Evolutionary conservation across 1,140 invertebrate genomes (phyloP).

Genomic region (Leptopilina boulardi): DNA sequence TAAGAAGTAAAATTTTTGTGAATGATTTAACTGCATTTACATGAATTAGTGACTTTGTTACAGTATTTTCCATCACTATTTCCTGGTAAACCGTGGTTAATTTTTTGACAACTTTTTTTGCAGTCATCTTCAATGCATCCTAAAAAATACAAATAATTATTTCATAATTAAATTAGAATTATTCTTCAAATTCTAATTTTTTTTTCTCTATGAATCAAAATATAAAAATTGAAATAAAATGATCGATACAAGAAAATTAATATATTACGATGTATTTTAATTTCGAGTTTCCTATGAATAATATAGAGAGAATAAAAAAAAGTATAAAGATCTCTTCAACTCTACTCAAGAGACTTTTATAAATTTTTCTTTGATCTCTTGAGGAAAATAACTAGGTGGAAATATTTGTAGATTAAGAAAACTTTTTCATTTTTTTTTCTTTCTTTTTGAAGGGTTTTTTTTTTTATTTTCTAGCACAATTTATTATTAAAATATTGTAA

Average conservation of each 20-base stretch:
- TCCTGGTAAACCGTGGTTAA: conserved; percentile 43
- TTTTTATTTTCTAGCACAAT: neutral
- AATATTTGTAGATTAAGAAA: neutral
- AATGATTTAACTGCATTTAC: conserved; percentile 37
- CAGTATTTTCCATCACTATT: conserved; percentile 49
- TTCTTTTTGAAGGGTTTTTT: neutral
- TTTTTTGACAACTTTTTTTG: conserved; percentile 38
- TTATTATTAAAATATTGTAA: too few relatives aligned
- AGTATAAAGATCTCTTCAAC: neutral
- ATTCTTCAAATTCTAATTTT: too few relatives aligned
- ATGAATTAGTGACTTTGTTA: conserved; percentile 33
- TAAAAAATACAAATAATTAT: conserved; percentile 39
- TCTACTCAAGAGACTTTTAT: neutral
- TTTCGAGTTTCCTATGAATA: too few relatives aligned
- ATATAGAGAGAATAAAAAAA: neutral
- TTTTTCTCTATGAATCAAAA: too few relatives aligned
- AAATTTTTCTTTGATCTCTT: neutral
- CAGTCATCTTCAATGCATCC: conserved; percentile 48
- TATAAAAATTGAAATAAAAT: too few relatives aligned
- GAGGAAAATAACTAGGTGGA: neutral
- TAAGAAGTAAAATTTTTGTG: too few relatives aligned
- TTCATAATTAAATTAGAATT: neutral
- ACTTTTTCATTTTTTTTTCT: neutral
- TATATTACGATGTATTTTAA: too few relatives aligned
- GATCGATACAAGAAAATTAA: too few relatives aligned